Evolutionary conservation across 2,797 vertebrate species (phyloP), one percentile per base, ranked within the genome.

Genomic region (Oreochromis grahami): DNA sequence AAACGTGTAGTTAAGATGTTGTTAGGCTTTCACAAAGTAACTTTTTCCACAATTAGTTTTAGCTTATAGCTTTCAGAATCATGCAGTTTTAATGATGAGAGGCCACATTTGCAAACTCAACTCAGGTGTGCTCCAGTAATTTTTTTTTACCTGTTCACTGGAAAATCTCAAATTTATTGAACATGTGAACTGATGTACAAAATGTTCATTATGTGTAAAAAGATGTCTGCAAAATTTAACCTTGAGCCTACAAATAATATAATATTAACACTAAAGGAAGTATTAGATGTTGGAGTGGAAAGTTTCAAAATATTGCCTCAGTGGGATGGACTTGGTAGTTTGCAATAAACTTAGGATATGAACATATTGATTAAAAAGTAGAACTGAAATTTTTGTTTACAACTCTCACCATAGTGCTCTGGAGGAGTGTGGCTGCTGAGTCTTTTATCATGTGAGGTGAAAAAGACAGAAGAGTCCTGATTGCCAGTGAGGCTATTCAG

Each of bases 361-460:
- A 58, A 15, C 41, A 65, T 50, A 43, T 21, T 5, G 4, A 36
- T 82, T 41, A 13, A 48, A 48, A 19, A 45, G 17, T 51, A 77
- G 77, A 55, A 43, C 4, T 50, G 19, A 14, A 63, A 38, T 17
- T 51, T 56, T 63, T 52, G 50, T 77, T 80, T 50, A 26, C 7
- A 43, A 29, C 38, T 68, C 97, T 97, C 93, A 98, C 98, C 98
- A 45, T 91, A 93, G 76, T 93, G 96, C 72, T 94, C 92, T 19
- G 86, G 82, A 19, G 91, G 84, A 5, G 80, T 14, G 79, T 86
- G 89, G 86, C 81, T 86, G 84, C 86, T 93, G 76, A 76, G 84
- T 48, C 93, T 93, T 92, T 96, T 96, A 78, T 97, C 96, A 0
- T 95, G 97, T 26, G 88, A 94, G 88, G 92, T 84, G 76, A 97